Base-by-base conservation (phyloP, 2,888 invertebrate genomes). In the Eristalinus aeneus region DNA sequence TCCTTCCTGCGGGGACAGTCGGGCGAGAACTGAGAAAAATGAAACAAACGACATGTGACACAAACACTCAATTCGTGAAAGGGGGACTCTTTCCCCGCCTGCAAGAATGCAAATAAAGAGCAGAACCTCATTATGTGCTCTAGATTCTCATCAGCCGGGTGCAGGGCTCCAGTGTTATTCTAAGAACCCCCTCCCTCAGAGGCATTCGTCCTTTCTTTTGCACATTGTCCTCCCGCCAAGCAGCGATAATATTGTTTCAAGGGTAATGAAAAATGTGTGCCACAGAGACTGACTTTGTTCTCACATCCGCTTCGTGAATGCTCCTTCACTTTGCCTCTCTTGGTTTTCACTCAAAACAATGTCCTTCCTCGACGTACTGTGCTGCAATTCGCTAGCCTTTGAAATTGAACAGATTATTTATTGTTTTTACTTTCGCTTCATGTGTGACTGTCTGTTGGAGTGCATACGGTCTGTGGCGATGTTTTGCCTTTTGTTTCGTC, bases 201-300 rank as follows among this genome's bases (percentile, higher is more conserved):
- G 39, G 46, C 46, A 23, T 27, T 53, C 34, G 23, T 12, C 31
- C 63, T 36, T 20, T 32, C 58, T 16, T 11, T 71, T 67, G 11
- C 60, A 27, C 82, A 76, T 78, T 83, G 77, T 77, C 64, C 78
- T 67, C 73, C 10, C 16, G 60, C 39, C 39, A n/a, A 39, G 22
- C 12, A 32, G 20, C 60, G 78, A 72, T 80, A 76, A 84, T 84
- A 85, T 85, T 80, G 64, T 85, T 85, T 80, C 85, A 85, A 80
- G 80, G 76, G 80, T 85, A 85, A 80, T 85, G 80, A 85, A 77
- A 80, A 85, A 85, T 85, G 76, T 80, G 85, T 85, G 80, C 69
- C 85, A 76, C 34, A 39, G 61, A 2, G 75, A 34, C 32, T 73
- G 79, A 65, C 67, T 79, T 65, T 79, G 16, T 67, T 63, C 64